These are phyloP conservation scores for Dryobates pubescens DNA, from an alignment of 2,797 vertebrate species.

Conservation along the genomic window DNA sequence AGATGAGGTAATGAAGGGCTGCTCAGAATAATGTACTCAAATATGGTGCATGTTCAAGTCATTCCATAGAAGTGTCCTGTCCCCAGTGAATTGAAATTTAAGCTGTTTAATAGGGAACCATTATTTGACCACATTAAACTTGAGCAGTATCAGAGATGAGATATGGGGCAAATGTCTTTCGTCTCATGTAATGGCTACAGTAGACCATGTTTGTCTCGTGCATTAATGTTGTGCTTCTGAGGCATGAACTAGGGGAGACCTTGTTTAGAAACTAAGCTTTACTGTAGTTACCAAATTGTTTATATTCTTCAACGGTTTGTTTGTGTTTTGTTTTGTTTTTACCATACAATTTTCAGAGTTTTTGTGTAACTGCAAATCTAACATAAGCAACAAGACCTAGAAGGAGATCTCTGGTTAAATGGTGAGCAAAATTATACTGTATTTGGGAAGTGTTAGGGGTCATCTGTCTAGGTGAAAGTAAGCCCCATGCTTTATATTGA, in stretches of 20 bases:
- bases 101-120: neutral
- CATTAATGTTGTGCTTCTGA: neutral
- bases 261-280: neutral
- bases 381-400: neutral
- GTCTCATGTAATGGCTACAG: rapidly evolving
- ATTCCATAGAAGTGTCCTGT: neutral
- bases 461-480: neutral
- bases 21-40: neutral
- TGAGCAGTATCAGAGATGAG: neutral
- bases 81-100: neutral
- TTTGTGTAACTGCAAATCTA: constrained; percentile 21
- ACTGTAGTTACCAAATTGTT: neutral
- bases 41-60: neutral
- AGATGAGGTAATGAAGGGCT: neutral
- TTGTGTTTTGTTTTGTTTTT: neutral
- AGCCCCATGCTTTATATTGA: neutral
- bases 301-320: neutral
- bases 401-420: neutral
- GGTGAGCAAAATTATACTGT: neutral
- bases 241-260: neutral
- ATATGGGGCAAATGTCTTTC: neutral
- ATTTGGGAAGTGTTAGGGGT: neutral
- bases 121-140: neutral
- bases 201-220: neutral
- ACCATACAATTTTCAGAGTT: neutral